A percentile compares a stretch with the other conserved stretches of the same genome.
Evolutionary conservation across 2,113 vertebrate genomes (phyloP).

Genomic region (Notothenia coriiceps): DNA sequence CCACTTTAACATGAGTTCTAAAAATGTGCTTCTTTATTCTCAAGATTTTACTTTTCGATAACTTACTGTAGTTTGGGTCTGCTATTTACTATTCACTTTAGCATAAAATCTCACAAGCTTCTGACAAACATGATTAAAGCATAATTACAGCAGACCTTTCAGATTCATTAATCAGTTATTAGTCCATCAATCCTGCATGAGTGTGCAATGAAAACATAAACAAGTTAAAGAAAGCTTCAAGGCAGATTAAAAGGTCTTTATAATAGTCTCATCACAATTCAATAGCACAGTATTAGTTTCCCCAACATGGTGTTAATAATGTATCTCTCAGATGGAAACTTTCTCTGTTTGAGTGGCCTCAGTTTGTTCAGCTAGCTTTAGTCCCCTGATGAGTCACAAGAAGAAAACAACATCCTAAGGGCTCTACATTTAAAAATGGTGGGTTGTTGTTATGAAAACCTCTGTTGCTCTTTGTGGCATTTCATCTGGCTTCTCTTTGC

Average conservation of each 20-base stretch:
- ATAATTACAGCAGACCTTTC: background rate
- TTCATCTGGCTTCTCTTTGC: background rate
- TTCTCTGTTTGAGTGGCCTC: background rate
- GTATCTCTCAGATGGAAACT: conserved; percentile 1
- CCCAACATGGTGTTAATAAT: background rate
- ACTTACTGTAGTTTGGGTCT: background rate
- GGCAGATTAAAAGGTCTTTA: background rate
- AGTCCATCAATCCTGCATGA: background rate
- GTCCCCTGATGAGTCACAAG: conserved; percentile 23
- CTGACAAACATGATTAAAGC: background rate
- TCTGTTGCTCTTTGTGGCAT: conserved; percentile 5
- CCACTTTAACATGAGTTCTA: background rate
- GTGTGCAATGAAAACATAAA: background rate
- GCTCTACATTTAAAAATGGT: conserved; percentile 13
- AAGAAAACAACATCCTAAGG: background rate
- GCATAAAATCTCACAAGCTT: background rate
- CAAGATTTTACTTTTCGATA: background rate
- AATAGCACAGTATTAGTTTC: background rate
- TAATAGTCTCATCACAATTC: background rate
- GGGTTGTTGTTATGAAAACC: conserved; percentile 13
- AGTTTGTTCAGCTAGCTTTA: conserved; percentile 3
- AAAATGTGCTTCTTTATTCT: background rate
- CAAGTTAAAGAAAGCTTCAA: background rate
- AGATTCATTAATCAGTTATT: conserved; percentile 1
- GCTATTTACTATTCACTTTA: background rate